phyloP scores from a whole-genome alignment of 2,113 vertebrate species.

The Pitta sordida region DNA sequence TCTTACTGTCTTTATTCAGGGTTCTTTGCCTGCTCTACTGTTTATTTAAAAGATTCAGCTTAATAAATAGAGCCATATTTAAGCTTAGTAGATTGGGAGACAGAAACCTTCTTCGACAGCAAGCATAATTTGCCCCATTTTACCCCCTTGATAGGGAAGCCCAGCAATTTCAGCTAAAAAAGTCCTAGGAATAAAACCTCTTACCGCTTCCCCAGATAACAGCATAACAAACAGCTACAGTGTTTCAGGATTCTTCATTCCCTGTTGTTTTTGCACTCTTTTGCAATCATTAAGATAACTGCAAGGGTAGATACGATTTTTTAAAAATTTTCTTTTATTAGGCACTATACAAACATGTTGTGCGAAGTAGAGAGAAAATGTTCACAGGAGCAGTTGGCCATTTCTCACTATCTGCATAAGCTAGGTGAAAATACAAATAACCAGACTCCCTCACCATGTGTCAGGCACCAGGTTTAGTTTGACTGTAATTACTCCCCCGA shows the following conservation, averaged over 20 bases:
- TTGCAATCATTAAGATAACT: neutral
- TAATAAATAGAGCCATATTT: neutral
- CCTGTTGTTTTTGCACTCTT: neutral
- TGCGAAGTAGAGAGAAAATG: neutral
- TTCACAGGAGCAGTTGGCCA: neutral
- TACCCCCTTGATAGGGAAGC: neutral
- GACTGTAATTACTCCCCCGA: neutral
- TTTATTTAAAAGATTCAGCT: neutral
- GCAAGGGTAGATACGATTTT: neutral
- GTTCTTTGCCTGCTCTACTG: neutral
- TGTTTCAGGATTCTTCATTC: neutral
- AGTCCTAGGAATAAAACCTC: neutral
- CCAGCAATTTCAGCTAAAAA: neutral
- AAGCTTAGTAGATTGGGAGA: neutral
- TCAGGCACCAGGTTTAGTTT: neutral
- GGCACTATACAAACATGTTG: neutral
- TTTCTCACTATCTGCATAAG: neutral
- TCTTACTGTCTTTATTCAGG: neutral
- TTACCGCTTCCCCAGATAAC: neutral
- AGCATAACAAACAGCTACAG: neutral
- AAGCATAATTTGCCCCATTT: neutral
- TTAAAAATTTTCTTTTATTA: neutral
- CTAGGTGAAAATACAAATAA: conserved; percentile 22
- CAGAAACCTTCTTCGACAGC: neutral
- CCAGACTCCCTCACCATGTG: neutral